A percentile compares a stretch with the other conserved stretches of the same genome.
phyloP scores from a whole-genome alignment of 2,113 vertebrate genomes.

The Epinephelus moara region DNA sequence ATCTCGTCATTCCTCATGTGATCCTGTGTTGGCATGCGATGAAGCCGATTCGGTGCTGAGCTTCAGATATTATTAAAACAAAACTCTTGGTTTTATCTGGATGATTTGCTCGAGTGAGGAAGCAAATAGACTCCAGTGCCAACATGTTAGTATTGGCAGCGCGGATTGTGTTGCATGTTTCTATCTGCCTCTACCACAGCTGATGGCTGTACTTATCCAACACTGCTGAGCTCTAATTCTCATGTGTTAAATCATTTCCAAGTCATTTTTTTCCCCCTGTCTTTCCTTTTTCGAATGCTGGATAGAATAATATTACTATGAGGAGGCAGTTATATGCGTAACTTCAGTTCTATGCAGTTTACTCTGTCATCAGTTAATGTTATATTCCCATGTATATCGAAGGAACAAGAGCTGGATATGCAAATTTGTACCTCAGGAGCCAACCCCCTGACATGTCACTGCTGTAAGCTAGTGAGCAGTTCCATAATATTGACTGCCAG shows the following conservation, averaged over 20 bases:
- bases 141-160: conserved; percentile 49
- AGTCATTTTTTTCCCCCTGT: neutral
- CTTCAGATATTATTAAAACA: conserved; percentile 54
- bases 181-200: conserved; percentile 47
- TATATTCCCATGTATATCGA: neutral
- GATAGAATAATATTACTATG: neutral
- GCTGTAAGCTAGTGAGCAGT: conserved; percentile 26
- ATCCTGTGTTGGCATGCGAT: neutral
- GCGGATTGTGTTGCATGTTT: conserved; percentile 57
- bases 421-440: conserved; percentile 6
- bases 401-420: neutral
- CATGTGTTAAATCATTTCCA: conserved; percentile 28
- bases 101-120: conserved; percentile 41
- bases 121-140: conserved; percentile 37
- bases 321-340: neutral
- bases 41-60: conserved; percentile 25
- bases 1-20: conserved; percentile 1
- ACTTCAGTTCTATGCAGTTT: neutral
- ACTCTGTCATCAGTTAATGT: neutral
- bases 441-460: conserved; percentile 16
- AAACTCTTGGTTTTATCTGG: conserved; percentile 52
- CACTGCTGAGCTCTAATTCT: conserved; percentile 47
- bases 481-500: conserved; percentile 60
- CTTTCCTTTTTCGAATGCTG: neutral
- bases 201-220: conserved; percentile 51